A percentile compares a stretch with the other conserved stretches of the same genome.
These are phyloP conservation scores for Blastobasis lacticolella DNA, from an alignment of 2,888 invertebrate genomes.

Conservation along the genomic window DNA sequence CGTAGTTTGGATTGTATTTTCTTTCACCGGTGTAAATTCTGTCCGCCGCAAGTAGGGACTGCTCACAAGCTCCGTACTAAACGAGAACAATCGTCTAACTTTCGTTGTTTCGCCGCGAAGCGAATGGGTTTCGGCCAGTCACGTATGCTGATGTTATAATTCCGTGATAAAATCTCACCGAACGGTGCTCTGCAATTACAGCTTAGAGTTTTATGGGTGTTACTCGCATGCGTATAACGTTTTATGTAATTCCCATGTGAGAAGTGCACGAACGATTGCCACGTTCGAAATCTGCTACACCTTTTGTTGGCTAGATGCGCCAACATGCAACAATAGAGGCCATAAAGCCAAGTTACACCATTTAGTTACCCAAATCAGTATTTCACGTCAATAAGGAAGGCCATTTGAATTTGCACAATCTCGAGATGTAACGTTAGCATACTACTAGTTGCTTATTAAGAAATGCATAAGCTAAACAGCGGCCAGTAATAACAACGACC, in stretches of 20 bases:
- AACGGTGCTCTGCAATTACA: conserved; percentile 15
- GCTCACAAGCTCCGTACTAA: not conserved
- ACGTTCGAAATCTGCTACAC: too few species aligned
- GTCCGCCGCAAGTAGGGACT: too few species aligned
- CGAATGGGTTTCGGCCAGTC: conserved; percentile 28
- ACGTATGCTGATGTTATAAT: conserved; percentile 31
- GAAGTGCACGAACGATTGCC: not conserved
- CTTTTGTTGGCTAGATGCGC: too few species aligned
- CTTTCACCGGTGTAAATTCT: too few species aligned
- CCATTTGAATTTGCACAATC: too few species aligned
- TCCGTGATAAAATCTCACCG: conserved; percentile 39
- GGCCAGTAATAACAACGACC: not conserved
- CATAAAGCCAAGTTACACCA: not conserved
- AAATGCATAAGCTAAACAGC: too few species aligned
- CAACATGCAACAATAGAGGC: too few species aligned
- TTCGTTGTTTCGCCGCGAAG: conserved; percentile 22
- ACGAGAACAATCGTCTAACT: conserved; percentile 20
- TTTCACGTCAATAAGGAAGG: too few species aligned
- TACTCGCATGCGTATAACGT: conserved; percentile 22
- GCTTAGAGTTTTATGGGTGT: conserved; percentile 32
- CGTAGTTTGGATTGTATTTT: too few species aligned
- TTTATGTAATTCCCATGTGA: conserved; percentile 24
- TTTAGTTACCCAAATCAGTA: too few species aligned
- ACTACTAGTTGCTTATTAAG: too few species aligned
- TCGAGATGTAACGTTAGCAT: too few species aligned